Base-by-base conservation (phyloP, 2,888 invertebrate species). In the Eurytoma californica region DNA sequence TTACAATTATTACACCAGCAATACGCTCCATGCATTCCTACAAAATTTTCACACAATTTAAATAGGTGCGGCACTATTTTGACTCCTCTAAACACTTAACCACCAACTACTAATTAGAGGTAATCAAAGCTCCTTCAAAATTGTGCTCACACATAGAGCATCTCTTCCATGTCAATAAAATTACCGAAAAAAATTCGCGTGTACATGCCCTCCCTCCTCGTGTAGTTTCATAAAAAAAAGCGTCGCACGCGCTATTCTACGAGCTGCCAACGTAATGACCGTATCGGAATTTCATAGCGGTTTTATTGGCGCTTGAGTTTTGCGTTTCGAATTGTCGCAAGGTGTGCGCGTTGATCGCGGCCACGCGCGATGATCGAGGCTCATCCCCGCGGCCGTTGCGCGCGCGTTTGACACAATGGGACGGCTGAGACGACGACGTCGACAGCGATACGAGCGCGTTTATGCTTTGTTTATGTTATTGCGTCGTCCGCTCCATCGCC, bases 381-480 rank as follows among this genome's bases (percentile, higher is more conserved):
- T n/a, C 28, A 51, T 60, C 63, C 60, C 24, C 18, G 51, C 65
- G 67, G 53, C 51, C 14, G 28, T 24, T 58, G 30, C 30, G 28
- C 28, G 12, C 20, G 18, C 20, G 20, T 16, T 20, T 39, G 39
- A 20, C 47, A 39, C 47, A 47, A 30, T 13, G 47, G 72, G 55
- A 30, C 39, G 49, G 57, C 20, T 79, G 83, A 82, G 82, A 82
- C 74, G 28, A 58, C 68, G 47, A 72, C 72, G 39, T 79, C 81
- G 75, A 75, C 75, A 63, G 53, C 82, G 77, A 84, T 84, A 83
- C 82, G 85, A 84, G 83, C 80, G 9, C 82, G 83, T 83, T 85
- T 84, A 83, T 82, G 84, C 83, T 82, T 82, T 82, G 84, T 85
- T 85, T 84, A 85, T 79, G 83, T 83, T 85, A 84, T 84, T 84